Base-by-base conservation (phyloP, 2,888 invertebrate species). In the Crossocerus cetratus region DNA sequence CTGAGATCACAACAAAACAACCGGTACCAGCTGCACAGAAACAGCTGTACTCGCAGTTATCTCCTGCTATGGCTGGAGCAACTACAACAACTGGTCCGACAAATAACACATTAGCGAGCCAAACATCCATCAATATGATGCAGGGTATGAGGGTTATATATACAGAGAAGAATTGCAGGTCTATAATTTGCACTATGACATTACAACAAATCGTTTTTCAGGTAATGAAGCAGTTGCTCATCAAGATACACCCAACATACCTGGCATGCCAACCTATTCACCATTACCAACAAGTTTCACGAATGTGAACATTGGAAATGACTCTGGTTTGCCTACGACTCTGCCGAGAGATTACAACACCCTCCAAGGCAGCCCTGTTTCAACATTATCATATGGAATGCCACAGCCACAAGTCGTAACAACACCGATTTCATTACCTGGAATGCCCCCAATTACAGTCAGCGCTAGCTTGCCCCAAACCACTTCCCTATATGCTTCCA, bases 381-480 rank as follows among this genome's bases (percentile, higher is more conserved):
- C 90, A 44, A 88, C 88, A 14, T 83, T 88, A 84, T 89, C 91
- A 14, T 83, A 80, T 21, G 81, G 83, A 57, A 67, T 82, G 65
- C 77, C 85, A 65, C 86, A 87, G 49, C 78, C 88, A 20, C 86
- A 88, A 42, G 67, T 90, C 0, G 92, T 94, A 16, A 93, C 94
- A 42, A 95, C 94, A 0, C 94, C 95, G 0, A 93, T 95, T 56
- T 93, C 94, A 14, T 90, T 95, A 77, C 95, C 95, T 23, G 95
- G 95, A 44, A 94, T 95, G 95, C 95, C 96, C 20, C 94, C 95
- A 13, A 94, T 96, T 76, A 95, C 95, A 18, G 95, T 95, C 14
- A 95, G 94, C 83, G 94, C 95, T 18, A 93, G 94, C 20, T 88
- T 94, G 80, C 94, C 94, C 0, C 93, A 93, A 67, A 86, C 80